Evolutionary conservation across 2,113 vertebrate genomes (phyloP).

Genomic region (Syrrhaptes paradoxus): DNA sequence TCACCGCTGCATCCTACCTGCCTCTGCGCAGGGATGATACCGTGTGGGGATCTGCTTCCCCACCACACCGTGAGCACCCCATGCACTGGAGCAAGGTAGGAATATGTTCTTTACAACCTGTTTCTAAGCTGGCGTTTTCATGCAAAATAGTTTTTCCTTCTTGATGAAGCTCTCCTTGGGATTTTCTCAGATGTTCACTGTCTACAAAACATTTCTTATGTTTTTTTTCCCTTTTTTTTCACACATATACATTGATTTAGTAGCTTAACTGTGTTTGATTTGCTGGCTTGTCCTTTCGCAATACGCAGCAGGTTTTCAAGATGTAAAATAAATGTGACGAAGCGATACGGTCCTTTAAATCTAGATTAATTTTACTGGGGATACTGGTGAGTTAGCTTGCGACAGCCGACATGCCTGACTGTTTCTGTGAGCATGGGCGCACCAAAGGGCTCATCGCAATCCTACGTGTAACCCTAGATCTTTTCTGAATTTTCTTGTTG

Average conservation of each 20-base stretch:
- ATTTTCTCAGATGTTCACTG: neutral
- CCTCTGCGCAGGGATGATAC: neutral
- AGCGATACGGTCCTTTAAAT: neutral
- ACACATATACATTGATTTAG: neutral
- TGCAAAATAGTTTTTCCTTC: neutral
- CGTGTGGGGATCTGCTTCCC: neutral
- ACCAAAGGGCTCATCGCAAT: no score
- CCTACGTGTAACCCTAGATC: no score
- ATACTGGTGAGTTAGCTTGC: neutral
- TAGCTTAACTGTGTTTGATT: neutral
- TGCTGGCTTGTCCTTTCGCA: neutral
- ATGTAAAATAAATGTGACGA: neutral
- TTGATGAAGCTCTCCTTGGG: neutral
- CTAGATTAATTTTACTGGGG: neutral
- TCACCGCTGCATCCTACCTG: neutral
- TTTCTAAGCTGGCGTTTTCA: neutral
- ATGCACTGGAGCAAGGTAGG: neutral
- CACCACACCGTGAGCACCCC: rapidly evolving
- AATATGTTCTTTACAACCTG: neutral
- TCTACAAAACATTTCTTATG: neutral
- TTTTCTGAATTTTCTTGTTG: no score
- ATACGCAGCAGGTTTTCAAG: neutral
- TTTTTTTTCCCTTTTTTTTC: neutral
- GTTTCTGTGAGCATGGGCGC: no score
- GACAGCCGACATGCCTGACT: neutral